These are phyloP conservation scores for Canis aureus DNA, from an alignment of 2,113 vertebrate genomes.

Conservation along the genomic window DNA sequence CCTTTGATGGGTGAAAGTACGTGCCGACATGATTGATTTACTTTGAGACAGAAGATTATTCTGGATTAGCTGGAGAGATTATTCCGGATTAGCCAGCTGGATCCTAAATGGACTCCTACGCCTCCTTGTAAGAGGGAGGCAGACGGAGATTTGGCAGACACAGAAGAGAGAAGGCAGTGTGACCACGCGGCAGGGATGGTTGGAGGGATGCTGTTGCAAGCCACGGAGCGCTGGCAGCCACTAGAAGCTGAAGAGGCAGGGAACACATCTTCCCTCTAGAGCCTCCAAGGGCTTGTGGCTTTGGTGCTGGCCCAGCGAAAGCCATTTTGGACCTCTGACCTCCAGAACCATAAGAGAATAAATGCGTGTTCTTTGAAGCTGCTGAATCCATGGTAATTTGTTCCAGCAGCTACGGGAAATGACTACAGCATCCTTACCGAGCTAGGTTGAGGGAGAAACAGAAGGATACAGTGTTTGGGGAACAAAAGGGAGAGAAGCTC, in stretches of 20 bases:
- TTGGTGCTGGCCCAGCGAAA: not conserved
- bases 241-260: not conserved
- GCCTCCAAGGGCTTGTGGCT: not conserved
- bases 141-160: not conserved
- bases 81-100: not conserved
- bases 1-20: not conserved
- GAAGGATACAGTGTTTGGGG: not conserved
- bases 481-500: not conserved
- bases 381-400: not conserved
- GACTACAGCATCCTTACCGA: not conserved
- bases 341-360: not conserved
- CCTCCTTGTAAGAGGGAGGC: not conserved
- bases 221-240: not conserved
- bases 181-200: not conserved
- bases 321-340: not conserved
- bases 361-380: not conserved
- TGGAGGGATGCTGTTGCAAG: not conserved
- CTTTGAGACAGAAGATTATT: not conserved
- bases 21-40: not conserved
- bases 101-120: not conserved
- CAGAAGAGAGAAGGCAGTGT: not conserved
- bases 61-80: not conserved
- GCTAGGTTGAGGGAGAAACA: not conserved
- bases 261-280: not conserved
- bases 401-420: not conserved